Evolutionary conservation across 2,113 vertebrate genomes (phyloP).

Genomic region (Panurus biarmicus): DNA sequence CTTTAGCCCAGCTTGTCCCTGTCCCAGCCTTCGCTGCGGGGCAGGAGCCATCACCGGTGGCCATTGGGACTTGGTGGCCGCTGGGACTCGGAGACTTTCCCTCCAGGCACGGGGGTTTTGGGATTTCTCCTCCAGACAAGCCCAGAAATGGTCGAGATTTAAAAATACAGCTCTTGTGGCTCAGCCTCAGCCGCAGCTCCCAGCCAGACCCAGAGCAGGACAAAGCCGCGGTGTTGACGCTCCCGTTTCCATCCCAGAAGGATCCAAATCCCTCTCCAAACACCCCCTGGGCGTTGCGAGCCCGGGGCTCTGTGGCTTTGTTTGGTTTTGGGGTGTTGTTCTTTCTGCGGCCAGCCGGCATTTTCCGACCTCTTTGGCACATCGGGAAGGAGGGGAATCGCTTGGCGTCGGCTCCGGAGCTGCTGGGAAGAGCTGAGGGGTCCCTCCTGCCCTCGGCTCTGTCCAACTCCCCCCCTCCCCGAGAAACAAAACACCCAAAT

Average conservation of each 20-base stretch:
- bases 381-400: rapidly evolving
- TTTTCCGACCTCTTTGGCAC: rapidly evolving
- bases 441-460: background rate
- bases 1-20: background rate
- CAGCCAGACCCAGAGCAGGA: background rate
- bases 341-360: background rate
- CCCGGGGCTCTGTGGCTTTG: background rate
- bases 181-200: background rate
- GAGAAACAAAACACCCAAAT: background rate
- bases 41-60: background rate
- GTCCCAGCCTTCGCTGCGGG: background rate
- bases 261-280: background rate
- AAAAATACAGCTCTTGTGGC: too few species aligned
- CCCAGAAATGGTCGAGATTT: background rate
- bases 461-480: rapidly evolving
- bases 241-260: rapidly evolving
- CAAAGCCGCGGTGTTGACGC: rapidly evolving
- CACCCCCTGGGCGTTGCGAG: rapidly evolving
- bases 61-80: rapidly evolving
- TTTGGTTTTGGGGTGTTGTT: background rate
- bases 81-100: background rate
- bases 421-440: background rate
- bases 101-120: rapidly evolving
- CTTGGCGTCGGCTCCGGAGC: background rate
- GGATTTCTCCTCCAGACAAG: background rate